phyloP scores from a whole-genome alignment of 1,140 invertebrate genomes.

The Drosophila ambigua region DNA sequence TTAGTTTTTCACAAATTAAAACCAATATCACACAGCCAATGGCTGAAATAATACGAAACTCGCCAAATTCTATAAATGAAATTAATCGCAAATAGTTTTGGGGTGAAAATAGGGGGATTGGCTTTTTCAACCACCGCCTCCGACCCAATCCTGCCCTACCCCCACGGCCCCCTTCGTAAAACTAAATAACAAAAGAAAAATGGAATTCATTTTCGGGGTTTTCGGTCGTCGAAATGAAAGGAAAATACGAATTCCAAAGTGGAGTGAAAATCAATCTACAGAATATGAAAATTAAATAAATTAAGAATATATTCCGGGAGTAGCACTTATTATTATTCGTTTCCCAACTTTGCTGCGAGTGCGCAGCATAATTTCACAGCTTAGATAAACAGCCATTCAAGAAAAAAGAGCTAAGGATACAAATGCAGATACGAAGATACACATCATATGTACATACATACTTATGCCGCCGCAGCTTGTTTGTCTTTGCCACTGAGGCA shows the following conservation, averaged over 20 bases:
- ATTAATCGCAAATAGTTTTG: conserved; percentile 47
- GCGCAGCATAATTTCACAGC: conserved; percentile 54
- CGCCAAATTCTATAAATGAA: conserved; percentile 55
- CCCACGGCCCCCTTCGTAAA: not conserved
- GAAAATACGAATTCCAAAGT: conserved; percentile 25
- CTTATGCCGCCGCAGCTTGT: conserved; percentile 35
- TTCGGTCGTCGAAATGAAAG: conserved; percentile 36
- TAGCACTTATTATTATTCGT: conserved; percentile 26
- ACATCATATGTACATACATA: conserved; percentile 32
- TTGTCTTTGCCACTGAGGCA: conserved; percentile 57
- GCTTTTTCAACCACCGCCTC: too few relatives aligned
- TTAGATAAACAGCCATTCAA: conserved; percentile 44
- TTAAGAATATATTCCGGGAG: conserved; percentile 41
- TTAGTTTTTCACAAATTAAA: conserved; percentile 51
- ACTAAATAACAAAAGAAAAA: conserved; percentile 40
- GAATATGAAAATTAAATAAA: conserved; percentile 43
- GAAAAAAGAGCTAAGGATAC: conserved; percentile 21
- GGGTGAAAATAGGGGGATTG: conserved; percentile 1
- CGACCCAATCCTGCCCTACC: too few relatives aligned
- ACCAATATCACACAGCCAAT: conserved; percentile 38
- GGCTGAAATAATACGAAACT: conserved; percentile 33
- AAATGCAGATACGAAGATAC: conserved; percentile 38
- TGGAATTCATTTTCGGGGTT: conserved; percentile 1
- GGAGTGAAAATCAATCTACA: conserved; percentile 47
- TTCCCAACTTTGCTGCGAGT: too few relatives aligned